phyloP scores from a whole-genome alignment of 2,888 invertebrate genomes.

The Idaea straminata region DNA sequence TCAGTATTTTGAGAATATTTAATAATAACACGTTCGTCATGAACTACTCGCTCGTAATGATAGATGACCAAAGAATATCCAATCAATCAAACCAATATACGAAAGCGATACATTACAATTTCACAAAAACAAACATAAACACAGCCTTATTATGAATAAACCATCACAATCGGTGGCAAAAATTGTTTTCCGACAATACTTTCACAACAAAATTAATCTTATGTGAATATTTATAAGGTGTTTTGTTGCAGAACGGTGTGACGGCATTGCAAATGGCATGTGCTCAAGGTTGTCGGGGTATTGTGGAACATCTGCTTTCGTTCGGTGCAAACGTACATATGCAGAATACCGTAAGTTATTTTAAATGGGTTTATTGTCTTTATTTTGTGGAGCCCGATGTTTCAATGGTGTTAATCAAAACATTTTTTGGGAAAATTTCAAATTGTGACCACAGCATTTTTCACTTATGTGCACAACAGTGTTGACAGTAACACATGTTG shows the following conservation, averaged over 20 bases:
- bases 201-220: constrained; percentile 8
- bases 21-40: constrained; percentile 13
- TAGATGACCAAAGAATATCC: constrained; percentile 8
- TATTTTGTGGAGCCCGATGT: background rate
- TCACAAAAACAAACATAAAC: constrained; percentile 10
- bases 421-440: too few species aligned
- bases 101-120: too few species aligned
- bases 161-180: constrained; percentile 25
- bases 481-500: too few species aligned
- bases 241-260: constrained; percentile 80
- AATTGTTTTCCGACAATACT: constrained; percentile 8
- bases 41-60: constrained; percentile 10
- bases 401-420: background rate
- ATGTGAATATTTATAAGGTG: constrained; percentile 7
- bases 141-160: constrained; percentile 33
- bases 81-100: constrained; percentile 22
- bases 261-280: constrained; percentile 86
- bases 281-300: constrained; percentile 84
- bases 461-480: too few species aligned
- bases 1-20: background rate
- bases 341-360: constrained; percentile 82
- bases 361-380: background rate
- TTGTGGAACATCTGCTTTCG: constrained; percentile 83
- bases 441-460: too few species aligned
- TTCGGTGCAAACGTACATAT: constrained; percentile 83